Conservation (phyloP, 1,140 invertebrate genomes). For the Anastrepha obliqua region DNA sequence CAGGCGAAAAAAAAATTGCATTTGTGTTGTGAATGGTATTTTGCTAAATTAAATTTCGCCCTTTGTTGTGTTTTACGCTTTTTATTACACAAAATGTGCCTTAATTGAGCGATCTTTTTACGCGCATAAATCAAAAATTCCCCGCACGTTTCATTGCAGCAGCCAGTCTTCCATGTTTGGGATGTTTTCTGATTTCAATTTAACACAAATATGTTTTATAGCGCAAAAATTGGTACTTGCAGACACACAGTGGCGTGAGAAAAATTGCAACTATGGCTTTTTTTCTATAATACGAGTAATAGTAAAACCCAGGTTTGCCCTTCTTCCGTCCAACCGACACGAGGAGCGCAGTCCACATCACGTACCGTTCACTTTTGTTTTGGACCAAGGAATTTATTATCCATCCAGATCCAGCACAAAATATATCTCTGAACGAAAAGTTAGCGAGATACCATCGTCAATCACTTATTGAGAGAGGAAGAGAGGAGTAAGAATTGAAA, state of each 20-base stretch:
- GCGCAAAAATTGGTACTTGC: neutral
- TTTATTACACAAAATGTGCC: neutral
- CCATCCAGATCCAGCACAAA: no score
- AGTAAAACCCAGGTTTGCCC: no score
- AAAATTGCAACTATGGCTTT: neutral
- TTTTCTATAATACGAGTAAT: no score
- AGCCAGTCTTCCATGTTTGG: neutral
- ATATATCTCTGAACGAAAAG: no score
- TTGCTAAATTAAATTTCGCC: slow-evolving; percentile 34
- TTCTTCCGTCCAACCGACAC: no score
- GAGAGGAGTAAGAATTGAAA: no score
- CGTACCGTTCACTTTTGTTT: no score
- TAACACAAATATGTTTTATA: slow-evolving; percentile 33
- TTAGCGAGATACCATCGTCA: no score
- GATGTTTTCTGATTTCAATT: neutral
- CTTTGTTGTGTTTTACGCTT: neutral
- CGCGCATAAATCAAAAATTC: slow-evolving; percentile 32
- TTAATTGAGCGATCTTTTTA: slow-evolving; percentile 36
- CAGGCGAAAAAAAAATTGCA: slow-evolving; percentile 14
- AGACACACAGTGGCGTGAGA: neutral
- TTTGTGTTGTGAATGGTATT: neutral
- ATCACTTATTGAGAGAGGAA: no score
- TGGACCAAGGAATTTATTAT: no score
- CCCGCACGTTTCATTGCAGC: slow-evolving; percentile 13
- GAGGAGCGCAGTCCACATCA: no score